Base-by-base conservation (phyloP, 2,113 vertebrate species). In the Dunckerocampus dactyliophorus region DNA sequence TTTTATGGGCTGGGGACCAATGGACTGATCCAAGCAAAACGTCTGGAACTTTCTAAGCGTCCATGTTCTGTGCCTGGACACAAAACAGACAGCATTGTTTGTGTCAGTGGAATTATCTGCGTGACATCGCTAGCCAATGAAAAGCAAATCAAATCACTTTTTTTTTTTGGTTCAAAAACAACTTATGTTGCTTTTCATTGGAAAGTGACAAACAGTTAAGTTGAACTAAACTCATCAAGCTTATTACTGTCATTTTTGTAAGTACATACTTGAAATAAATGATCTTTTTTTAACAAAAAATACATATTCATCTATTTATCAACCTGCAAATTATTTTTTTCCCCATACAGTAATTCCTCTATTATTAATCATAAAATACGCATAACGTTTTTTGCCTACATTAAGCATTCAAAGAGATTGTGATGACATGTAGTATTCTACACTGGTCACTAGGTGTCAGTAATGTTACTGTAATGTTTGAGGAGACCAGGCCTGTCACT, bases 231-330 rank as follows among this genome's bases (percentile, higher is more conserved):
- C 2, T 8, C 37, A 39, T 11, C 37, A 39, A 39, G 37, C 37
- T 39, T 74, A 76, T 78, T 65, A 78, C 19, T 85, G 80, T 85
- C 76, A 68, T 67, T 84, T 88, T 87, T 88, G 65, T 88, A 89
- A 83, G 71, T 71, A 62, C 69, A 72, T 75, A 78, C 72, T 88
- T 89, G 65, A 71, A 85, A 82, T 87, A 83, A 87, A 87, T 39
- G 81, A 48, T 79, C 62, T 63, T 10, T 81, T 81, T 81, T n/a
- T n/a, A n/a, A n/a, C n/a, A 71, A 58, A 71, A 76, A 8, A 47
- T 24, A 24, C 5, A 2, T 16, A 21, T 52, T n/a, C n/a, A n/a
- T n/a, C n/a, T n/a, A n/a, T n/a, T n/a, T n/a, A n/a, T n/a, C n/a
- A n/a, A n/a, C n/a, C n/a, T n/a, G n/a, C n/a, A n/a, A n/a, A n/a